Evolutionary conservation across 1,140 invertebrate species (phyloP), one percentile per base, ranked within the genome.

Genomic region (Bombyx mandarina): DNA sequence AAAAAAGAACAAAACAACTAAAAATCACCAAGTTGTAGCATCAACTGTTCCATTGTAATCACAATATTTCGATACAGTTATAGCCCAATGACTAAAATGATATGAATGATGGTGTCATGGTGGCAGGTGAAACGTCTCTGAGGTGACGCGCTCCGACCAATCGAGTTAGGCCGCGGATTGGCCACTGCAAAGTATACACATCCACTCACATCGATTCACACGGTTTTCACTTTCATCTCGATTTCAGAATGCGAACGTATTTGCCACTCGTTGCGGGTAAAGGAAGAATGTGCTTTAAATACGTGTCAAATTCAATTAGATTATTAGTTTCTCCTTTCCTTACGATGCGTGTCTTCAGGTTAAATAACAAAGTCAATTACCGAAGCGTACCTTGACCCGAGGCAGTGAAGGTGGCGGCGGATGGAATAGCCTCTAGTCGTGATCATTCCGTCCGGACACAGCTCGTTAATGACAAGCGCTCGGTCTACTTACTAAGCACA

Each of bases 1-100:
- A 35, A 35, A 35, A 35, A 35, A 35, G 4, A 35, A 35, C 26
- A 35, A 35, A 35, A 35, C 26, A 35, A 85, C 76, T 79, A 83
- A 86, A 79, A 87, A 79, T 79, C 73, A 75, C 83, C 77, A 82
- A 77, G 73, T 84, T 82, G 79, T 86, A 82, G 83, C 84, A 80
- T 82, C 75, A 84, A 86, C 81, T 80, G 81, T 86, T 82, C 12
- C 71, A 75, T 66, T 73, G 82, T 75, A 82, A 35, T 3, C 26
- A 76, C 81, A 81, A 56, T 49, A 56, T 26, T 56, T n/a, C 71
- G 75, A 59, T 79, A 79, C 73, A 72, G 64, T 77, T 81, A 84
- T 74, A 83, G 83, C 83, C 83, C 79, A 86, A 80, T 79, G 70
- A 82, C 75, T 86, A 81, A 73, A 49, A 82, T 82, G 80, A 71